These are phyloP conservation scores for Poecilobothrus nobilitatus DNA, from an alignment of 2,888 invertebrate species.

Conservation along the genomic window DNA sequence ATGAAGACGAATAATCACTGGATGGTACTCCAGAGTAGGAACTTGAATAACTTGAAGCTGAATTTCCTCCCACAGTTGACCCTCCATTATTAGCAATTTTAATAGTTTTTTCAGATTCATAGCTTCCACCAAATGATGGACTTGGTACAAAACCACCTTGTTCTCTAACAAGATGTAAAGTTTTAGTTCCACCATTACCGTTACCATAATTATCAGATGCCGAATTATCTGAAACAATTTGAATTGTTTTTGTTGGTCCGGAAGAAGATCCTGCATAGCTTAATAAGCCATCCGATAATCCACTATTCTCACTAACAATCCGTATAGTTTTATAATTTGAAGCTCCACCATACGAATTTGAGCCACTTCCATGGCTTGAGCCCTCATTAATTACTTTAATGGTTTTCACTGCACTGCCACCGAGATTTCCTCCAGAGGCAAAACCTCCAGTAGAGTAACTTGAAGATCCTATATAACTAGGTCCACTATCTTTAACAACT, in stretches of 20 bases:
- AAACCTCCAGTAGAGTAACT: not conserved
- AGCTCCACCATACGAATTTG: not conserved
- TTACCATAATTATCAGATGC: not conserved
- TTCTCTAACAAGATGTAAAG: not conserved
- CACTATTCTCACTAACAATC: too few species aligned
- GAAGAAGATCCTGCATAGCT: too few species aligned
- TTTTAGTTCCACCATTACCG: not conserved
- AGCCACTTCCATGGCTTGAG: not conserved
- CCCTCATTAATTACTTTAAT: not conserved
- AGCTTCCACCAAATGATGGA: not conserved
- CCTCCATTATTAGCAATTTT: not conserved
- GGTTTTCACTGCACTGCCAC: not conserved
- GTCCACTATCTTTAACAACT: not conserved
- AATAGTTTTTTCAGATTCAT: not conserved
- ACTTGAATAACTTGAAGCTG: not conserved
- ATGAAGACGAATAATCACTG: not conserved
- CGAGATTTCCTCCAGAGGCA: not conserved
- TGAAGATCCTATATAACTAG: not conserved
- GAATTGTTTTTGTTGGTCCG: not conserved
- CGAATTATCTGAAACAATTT: not conserved
- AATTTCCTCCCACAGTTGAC: not conserved
- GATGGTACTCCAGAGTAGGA: not conserved
- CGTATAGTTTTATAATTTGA: too few species aligned
- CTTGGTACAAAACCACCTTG: not conserved
- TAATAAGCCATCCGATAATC: too few species aligned